A percentile compares a stretch with the other conserved stretches of the same genome.
phyloP scores from a whole-genome alignment of 2,888 invertebrate genomes.

The Pemphredon lugubris region DNA sequence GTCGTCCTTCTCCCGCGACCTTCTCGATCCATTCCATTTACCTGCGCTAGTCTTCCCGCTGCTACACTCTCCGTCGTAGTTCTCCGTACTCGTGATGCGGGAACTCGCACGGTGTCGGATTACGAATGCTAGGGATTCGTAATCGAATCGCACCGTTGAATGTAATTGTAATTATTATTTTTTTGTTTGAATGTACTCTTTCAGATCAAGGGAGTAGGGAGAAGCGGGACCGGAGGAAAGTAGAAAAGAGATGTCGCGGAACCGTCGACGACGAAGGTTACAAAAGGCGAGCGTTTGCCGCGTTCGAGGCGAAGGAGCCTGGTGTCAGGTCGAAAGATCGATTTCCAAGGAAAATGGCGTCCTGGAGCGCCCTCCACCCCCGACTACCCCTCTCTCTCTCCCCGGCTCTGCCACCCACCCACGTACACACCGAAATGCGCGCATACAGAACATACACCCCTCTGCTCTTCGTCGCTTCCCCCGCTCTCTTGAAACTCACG shows the following conservation, averaged over 20 bases:
- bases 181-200: too few species aligned
- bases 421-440: not conserved
- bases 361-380: slow-evolving; percentile 44
- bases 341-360: slow-evolving; percentile 62
- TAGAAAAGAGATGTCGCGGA: slow-evolving; percentile 4
- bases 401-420: not conserved
- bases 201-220: not conserved
- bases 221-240: not conserved
- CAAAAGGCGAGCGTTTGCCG: slow-evolving; percentile 13
- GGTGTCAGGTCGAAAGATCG: slow-evolving; percentile 57
- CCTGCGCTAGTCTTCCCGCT: not conserved
- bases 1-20: too few species aligned
- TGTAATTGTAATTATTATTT: too few species aligned
- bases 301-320: slow-evolving; percentile 35
- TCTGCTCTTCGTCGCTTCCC: slow-evolving; percentile 24
- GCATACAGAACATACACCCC: slow-evolving; percentile 1
- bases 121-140: too few species aligned
- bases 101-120: too few species aligned
- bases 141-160: too few species aligned
- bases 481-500: slow-evolving; percentile 41
- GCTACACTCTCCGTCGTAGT: not conserved
- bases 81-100: too few species aligned
- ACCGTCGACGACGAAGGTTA: not conserved
- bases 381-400: slow-evolving; percentile 20
- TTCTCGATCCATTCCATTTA: not conserved